Percentiles rank a stretch among this genome's conserved stretches.
phyloP scores from a whole-genome alignment of 2,113 vertebrate genomes.

The Gorsachius goisagi region DNA sequence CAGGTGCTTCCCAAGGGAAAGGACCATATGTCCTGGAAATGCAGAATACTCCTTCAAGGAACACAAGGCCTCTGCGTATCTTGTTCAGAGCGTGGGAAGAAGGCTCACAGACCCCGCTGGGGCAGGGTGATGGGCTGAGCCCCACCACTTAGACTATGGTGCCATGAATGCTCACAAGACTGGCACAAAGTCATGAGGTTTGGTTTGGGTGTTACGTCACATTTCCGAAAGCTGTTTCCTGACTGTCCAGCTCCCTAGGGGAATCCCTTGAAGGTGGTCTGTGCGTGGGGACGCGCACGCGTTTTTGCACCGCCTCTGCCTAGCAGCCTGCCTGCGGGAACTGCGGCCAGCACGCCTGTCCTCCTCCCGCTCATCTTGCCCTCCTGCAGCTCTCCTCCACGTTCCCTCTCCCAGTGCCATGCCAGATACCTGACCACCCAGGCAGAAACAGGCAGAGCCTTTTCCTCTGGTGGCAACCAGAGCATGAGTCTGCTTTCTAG shows the following conservation, averaged over 20 bases:
- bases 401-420: rapidly evolving
- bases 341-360: rapidly evolving
- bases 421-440: background rate
- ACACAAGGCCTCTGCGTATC: background rate
- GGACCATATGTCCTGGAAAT: rapidly evolving
- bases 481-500: background rate
- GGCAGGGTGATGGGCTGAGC: background rate
- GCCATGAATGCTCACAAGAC: background rate
- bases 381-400: background rate
- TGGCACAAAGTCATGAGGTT: background rate
- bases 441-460: background rate
- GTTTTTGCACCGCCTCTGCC: background rate
- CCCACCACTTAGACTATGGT: background rate
- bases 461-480: background rate
- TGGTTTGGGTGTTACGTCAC: background rate
- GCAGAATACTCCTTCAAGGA: background rate
- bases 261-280: background rate
- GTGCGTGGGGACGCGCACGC: rapidly evolving
- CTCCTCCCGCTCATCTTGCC: background rate
- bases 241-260: rapidly evolving
- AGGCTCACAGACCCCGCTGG: background rate
- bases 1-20: background rate
- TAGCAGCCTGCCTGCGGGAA: rapidly evolving
- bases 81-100: background rate
- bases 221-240: background rate